Evolutionary conservation across 1,140 invertebrate species (phyloP).

Genomic region (Tetramorium simillimum): DNA sequence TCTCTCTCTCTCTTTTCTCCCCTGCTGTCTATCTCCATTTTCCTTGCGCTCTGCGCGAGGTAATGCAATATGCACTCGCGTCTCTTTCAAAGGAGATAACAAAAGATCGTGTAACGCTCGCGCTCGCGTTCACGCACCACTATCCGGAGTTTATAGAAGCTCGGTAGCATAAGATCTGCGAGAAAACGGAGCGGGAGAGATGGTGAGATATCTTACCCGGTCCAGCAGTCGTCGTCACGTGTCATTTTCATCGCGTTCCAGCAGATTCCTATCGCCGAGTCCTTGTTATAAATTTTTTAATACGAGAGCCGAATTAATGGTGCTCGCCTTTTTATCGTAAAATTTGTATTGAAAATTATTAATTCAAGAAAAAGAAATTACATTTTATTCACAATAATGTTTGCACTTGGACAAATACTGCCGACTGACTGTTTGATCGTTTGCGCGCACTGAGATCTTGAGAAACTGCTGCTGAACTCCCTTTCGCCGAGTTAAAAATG

Average conservation of each 20-base stretch:
- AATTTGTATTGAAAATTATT: no score
- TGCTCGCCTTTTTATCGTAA: background rate
- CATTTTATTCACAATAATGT: background rate
- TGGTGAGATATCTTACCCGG: background rate
- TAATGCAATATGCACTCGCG: slow-evolving; percentile 38
- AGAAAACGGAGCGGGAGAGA: slow-evolving; percentile 21
- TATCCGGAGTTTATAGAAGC: slow-evolving; percentile 50
- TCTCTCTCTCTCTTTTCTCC: slow-evolving; percentile 17
- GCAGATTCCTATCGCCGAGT: background rate
- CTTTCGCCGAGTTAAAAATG: no score
- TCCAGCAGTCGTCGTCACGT: background rate
- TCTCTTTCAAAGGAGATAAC: slow-evolving; percentile 41
- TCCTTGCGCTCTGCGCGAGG: slow-evolving; percentile 4
- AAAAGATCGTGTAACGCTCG: slow-evolving; percentile 35
- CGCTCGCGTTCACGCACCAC: slow-evolving; percentile 23
- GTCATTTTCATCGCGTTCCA: slow-evolving; percentile 27
- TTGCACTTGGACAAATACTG: no score
- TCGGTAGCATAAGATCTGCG: slow-evolving; percentile 13
- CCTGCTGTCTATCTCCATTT: slow-evolving; percentile 17
- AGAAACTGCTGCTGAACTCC: no score
- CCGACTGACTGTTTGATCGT: no score
- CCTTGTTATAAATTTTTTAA: slow-evolving; percentile 6
- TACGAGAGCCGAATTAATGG: background rate
- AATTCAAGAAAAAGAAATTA: no score
- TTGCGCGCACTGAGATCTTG: no score